phyloP scores from a whole-genome alignment of 2,888 invertebrate species.

The Microctonus brassicae region DNA sequence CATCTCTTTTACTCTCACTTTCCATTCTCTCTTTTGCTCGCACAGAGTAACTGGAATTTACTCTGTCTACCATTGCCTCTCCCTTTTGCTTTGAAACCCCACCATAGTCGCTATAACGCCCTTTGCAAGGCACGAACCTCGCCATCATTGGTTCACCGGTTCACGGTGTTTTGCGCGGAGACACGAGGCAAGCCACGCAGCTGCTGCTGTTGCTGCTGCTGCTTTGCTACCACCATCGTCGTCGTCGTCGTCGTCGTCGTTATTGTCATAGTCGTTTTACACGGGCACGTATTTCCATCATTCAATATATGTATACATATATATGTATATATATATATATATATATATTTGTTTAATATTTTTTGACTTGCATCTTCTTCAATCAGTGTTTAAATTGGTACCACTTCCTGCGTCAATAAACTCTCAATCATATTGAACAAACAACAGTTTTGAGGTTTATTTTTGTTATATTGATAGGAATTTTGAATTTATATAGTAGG shows the following conservation, averaged over 20 bases:
- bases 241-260: neutral
- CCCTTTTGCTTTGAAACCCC: constrained; percentile 45
- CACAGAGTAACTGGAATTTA: too few species aligned
- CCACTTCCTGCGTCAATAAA: neutral
- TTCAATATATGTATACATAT: neutral
- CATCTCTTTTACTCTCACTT: constrained; percentile 31
- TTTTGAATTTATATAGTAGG: neutral
- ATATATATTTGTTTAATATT: neutral
- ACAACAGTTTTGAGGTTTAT: too few species aligned
- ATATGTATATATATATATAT: neutral
- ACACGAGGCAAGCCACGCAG: constrained; percentile 56
- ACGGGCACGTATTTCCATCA: neutral
- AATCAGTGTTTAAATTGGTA: neutral
- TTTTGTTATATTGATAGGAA: too few species aligned
- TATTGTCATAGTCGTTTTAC: neutral
- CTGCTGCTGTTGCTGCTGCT: too few species aligned
- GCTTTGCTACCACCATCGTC: too few species aligned
- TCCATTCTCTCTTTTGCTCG: constrained; percentile 38
- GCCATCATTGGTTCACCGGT: constrained; percentile 67
- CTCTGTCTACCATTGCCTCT: too few species aligned
- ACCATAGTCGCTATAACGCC: constrained; percentile 39
- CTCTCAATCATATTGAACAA: too few species aligned
- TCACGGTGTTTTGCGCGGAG: constrained; percentile 52
- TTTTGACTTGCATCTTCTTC: neutral
- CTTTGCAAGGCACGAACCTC: constrained; percentile 50